These are phyloP conservation scores for Sakesphorus luctuosus DNA, from an alignment of 2,113 vertebrate genomes.

Conservation along the genomic window DNA sequence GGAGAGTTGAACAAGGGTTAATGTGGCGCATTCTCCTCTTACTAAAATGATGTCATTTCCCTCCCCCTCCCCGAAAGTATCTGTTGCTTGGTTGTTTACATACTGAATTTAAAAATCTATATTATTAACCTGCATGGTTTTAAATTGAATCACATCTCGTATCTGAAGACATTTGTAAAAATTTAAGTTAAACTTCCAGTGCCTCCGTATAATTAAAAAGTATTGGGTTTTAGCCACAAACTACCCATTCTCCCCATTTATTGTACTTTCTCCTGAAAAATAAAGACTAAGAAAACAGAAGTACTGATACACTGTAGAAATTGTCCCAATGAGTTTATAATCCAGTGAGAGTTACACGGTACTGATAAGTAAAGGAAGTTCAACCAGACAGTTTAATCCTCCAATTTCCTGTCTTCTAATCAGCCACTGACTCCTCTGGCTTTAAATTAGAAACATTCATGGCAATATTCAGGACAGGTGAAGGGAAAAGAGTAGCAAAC, in stretches of 20 bases:
- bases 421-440: conserved; percentile 88
- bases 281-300: conserved; percentile 61
- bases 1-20: conserved; percentile 57
- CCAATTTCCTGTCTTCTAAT: conserved; percentile 99
- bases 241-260: neutral
- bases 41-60: conserved; percentile 56
- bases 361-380: conserved; percentile 93
- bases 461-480: conserved; percentile 82
- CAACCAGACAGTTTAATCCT: conserved; percentile 98
- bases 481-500: conserved; percentile 75
- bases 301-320: conserved; percentile 65
- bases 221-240: neutral
- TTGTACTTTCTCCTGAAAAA: neutral
- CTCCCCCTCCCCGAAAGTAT: conserved; percentile 17
- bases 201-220: neutral
- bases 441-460: conserved; percentile 95
- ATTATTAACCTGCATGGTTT: neutral
- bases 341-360: conserved; percentile 78
- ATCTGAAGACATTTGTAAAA: neutral
- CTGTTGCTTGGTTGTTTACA: conserved; percentile 60
- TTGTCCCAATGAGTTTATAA: conserved; percentile 75
- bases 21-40: conserved; percentile 25
- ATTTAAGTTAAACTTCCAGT: neutral
- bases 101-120: conserved; percentile 26
- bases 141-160: neutral